Evolutionary conservation across 2,888 invertebrate species (phyloP), one percentile per base, ranked within the genome.

Genomic region (Volucella inflata): DNA sequence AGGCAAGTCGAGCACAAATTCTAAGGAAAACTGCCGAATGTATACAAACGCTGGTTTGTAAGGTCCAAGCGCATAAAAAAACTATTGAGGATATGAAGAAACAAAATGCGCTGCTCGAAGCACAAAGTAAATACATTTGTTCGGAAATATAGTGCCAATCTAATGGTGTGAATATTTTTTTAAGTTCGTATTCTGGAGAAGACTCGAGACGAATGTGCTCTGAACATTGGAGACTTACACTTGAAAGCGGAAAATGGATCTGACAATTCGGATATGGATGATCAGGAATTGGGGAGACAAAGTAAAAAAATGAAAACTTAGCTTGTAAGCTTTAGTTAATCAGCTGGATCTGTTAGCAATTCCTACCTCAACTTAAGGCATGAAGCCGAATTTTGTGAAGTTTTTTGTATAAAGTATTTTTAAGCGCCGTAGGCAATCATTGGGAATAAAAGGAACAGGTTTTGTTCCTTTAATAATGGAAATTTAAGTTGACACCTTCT

Each of bases 21-120:
- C 93, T 99, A 85, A 99, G 99, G 91, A 98, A 99, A 91, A 99
- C 99, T 79, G 98, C 99, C 4, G 99, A 99, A 91, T 99, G 99
- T 91, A 99, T 99, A 89, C 96, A 97, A 90, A 96, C 96, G 87
- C 98, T 99, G 98, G 94, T 98, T 88, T 95, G 96, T 89, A 98
- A 98, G 94, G 98, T 98, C 91, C 95, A 95, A 78, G 95, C 97
- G 0, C 98, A 98, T 91, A 98, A 98, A 91, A 96, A 97, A 90
- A 98, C 98, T 89, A 98, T 99, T 87, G 98, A 98, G 89, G 98
- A 98, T 91, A 94, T 99, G 87, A 97, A 96, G 92, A 94, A 96
- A 89, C 98, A 98, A 92, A 99, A 98, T 91, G 95, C 92, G 89
- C 93, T 96, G 36, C 93, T 99, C 81, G 98, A 98, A 93, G 94